Evolutionary conservation across 2,888 invertebrate species (phyloP).

Genomic region (Brachyptera risi): DNA sequence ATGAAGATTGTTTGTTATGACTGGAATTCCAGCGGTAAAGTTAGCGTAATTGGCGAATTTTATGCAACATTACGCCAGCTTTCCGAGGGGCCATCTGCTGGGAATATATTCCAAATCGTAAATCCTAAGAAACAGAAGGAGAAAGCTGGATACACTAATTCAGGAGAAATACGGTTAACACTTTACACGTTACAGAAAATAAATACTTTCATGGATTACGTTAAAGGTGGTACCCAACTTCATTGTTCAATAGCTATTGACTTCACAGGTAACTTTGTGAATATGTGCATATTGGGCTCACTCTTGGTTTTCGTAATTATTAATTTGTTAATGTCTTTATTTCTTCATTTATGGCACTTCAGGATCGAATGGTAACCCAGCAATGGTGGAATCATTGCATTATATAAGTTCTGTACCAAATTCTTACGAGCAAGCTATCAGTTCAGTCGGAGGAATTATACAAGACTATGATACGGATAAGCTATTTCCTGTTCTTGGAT

Average conservation of each 20-base stretch:
- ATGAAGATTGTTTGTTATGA: conserved; percentile 51
- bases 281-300: no score
- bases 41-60: conserved; percentile 49
- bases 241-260: conserved; percentile 48
- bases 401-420: conserved; percentile 39
- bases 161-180: conserved; percentile 37
- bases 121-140: conserved; percentile 39
- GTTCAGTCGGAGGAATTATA: conserved; percentile 45
- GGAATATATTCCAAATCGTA: conserved; percentile 42
- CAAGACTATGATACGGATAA: conserved; percentile 50
- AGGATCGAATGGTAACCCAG: conserved; percentile 46
- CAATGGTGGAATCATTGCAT: conserved; percentile 45
- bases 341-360: no score
- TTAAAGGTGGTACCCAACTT: conserved; percentile 50
- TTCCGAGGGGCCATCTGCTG: conserved; percentile 37
- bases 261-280: conserved; percentile 43
- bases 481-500: conserved; percentile 46
- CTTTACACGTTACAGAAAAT: conserved; percentile 36
- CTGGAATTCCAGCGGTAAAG: conserved; percentile 48
- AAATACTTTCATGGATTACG: conserved; percentile 53
- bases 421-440: conserved; percentile 42
- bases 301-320: conserved; percentile 1
- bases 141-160: conserved; percentile 36
- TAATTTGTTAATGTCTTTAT: no score
- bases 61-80: conserved; percentile 45